Percentiles rank a stretch among this genome's conserved stretches.
Conservation (phyloP, 2,888 invertebrate genomes). For the Diarsia brunnea region DNA sequence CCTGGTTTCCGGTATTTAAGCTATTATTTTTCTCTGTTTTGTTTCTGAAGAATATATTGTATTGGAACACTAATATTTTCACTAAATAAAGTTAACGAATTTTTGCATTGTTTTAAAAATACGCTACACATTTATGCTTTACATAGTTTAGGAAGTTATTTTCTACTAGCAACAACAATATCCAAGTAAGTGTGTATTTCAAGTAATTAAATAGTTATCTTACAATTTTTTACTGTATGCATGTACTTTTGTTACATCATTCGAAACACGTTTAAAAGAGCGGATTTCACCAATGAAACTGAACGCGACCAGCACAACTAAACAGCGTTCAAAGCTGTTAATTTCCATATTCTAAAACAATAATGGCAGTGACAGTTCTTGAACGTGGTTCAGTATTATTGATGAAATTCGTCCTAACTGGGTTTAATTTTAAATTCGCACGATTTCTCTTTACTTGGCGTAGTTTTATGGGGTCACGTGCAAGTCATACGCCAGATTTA, state of each 20-base stretch:
- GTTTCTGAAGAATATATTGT: too few species aligned
- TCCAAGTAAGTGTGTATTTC: too few species aligned
- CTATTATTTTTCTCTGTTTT: too few species aligned
- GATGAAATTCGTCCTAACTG: too few species aligned
- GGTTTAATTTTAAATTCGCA: slow-evolving; percentile 41
- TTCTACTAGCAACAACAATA: neutral
- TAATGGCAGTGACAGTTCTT: neutral
- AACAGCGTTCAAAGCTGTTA: neutral
- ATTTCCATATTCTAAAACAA: neutral
- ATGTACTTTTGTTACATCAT: neutral
- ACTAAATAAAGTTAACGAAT: too few species aligned
- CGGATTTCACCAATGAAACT: neutral
- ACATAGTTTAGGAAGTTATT: neutral
- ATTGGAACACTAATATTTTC: too few species aligned
- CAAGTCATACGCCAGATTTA: slow-evolving; percentile 66
- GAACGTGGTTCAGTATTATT: neutral
- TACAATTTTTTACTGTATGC: too few species aligned
- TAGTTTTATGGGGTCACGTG: slow-evolving; percentile 62
- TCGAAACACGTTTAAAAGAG: neutral
- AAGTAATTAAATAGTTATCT: too few species aligned
- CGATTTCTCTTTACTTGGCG: slow-evolving; percentile 54
- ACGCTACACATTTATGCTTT: neutral
- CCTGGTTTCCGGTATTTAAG: too few species aligned
- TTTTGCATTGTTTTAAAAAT: neutral
- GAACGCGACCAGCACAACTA: too few species aligned